These are phyloP conservation scores for Micrasema minimum DNA, from an alignment of 1,140 invertebrate genomes.

Conservation along the genomic window DNA sequence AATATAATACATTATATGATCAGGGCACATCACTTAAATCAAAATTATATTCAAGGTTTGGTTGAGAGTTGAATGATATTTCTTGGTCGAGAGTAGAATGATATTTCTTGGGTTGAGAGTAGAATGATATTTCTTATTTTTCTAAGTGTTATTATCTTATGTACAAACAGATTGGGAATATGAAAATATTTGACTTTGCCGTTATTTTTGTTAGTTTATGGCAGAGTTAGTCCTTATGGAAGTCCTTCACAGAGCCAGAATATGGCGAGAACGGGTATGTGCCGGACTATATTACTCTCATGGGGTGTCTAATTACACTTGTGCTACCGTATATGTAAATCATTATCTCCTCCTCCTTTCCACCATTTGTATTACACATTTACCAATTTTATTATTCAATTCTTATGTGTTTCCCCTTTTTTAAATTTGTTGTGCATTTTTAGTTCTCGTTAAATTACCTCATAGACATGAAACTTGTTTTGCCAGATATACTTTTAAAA, in stretches of 20 bases:
- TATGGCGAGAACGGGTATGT: constrained; percentile 49
- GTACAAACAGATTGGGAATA: neutral
- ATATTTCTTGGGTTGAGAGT: too few relatives aligned
- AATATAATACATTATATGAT: neutral
- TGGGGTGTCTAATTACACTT: constrained; percentile 5
- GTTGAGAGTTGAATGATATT: neutral
- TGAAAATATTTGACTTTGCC: constrained; percentile 22
- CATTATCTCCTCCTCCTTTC: neutral
- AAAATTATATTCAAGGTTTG: neutral
- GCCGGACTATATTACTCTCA: constrained; percentile 11
- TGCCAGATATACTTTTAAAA: too few relatives aligned
- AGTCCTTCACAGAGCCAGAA: constrained; percentile 48
- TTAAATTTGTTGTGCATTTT: too few relatives aligned
- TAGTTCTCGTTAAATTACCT: too few relatives aligned
- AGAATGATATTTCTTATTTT: too few relatives aligned
- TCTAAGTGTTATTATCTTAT: too few relatives aligned
- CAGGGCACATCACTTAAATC: neutral
- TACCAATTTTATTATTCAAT: too few relatives aligned
- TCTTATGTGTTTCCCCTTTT: too few relatives aligned
- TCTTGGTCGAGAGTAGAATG: too few relatives aligned
- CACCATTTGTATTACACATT: constrained; percentile 10
- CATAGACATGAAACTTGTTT: too few relatives aligned
- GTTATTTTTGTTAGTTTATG: constrained; percentile 44
- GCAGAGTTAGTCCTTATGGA: constrained; percentile 50
- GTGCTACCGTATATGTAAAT: neutral